phyloP scores from a whole-genome alignment of 2,113 vertebrate genomes.

The Peromyscus polionotus region DNA sequence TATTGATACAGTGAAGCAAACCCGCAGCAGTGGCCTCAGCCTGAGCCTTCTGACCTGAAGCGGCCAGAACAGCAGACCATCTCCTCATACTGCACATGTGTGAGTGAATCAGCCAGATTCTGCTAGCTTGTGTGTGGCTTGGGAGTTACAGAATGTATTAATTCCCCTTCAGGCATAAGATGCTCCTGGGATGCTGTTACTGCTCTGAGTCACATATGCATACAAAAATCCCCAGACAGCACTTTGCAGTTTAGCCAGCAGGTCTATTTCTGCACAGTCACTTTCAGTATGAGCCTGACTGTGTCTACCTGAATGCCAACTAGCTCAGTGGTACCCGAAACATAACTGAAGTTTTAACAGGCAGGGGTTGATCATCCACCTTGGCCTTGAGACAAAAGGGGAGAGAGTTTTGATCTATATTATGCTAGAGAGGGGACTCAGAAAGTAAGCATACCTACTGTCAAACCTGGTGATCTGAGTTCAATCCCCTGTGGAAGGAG shows the following conservation, averaged over 20 bases:
- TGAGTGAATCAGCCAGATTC: not conserved
- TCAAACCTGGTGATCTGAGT: not conserved
- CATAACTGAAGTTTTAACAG: not conserved
- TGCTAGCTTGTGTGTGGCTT: not conserved
- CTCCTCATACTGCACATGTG: not conserved
- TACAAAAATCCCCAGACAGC: not conserved
- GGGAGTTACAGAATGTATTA: not conserved
- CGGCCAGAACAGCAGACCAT: not conserved
- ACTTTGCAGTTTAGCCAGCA: not conserved
- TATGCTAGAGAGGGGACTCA: not conserved
- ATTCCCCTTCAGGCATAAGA: conserved; percentile 17
- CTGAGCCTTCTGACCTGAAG: not conserved
- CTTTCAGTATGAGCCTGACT: not conserved
- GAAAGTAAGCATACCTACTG: not conserved
- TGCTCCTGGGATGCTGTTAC: not conserved
- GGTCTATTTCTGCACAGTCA: not conserved
- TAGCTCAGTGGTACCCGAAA: not conserved
- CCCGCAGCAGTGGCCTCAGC: not conserved
- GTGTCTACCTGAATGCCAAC: not conserved
- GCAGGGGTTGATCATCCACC: not conserved
- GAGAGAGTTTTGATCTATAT: not conserved
- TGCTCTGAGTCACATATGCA: conserved; percentile 2
- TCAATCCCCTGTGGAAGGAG: not conserved
- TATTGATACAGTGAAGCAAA: not conserved
- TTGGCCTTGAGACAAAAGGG: not conserved